These are phyloP conservation scores for Serrognathus titanus DNA, from an alignment of 2,888 invertebrate species.

Conservation along the genomic window DNA sequence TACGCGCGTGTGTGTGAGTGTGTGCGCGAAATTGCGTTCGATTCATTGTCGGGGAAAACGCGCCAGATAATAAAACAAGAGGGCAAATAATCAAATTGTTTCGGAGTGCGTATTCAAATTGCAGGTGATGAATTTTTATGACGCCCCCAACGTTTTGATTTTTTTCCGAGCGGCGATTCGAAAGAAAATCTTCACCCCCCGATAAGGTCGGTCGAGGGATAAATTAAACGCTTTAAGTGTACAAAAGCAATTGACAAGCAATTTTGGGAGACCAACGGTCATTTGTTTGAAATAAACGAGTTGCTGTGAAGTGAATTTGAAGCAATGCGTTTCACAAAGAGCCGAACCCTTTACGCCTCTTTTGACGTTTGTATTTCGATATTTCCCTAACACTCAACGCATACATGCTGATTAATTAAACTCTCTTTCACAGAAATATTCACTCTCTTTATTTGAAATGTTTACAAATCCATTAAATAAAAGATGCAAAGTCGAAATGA, in stretches of 20 bases:
- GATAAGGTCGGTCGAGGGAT: not conserved
- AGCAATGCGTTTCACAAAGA: conserved; percentile 20
- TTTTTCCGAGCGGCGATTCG: too few relatives aligned
- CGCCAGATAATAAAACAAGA: too few relatives aligned
- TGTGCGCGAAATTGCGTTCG: not conserved
- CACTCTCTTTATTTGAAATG: too few relatives aligned
- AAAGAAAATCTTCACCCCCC: not conserved
- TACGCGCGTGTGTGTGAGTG: not conserved
- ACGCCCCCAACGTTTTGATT: too few relatives aligned
- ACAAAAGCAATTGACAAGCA: conserved; percentile 36
- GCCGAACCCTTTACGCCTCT: conserved; percentile 17
- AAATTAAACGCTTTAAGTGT: not conserved
- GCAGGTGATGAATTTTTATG: too few relatives aligned
- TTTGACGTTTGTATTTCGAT: conserved; percentile 19
- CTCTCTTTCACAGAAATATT: too few relatives aligned
- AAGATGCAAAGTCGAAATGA: too few relatives aligned
- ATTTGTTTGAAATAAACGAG: conserved; percentile 33
- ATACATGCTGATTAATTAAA: too few relatives aligned
- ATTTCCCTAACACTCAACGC: not conserved
- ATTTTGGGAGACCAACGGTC: conserved; percentile 36
- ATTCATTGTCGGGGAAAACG: too few relatives aligned
- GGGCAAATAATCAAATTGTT: too few relatives aligned
- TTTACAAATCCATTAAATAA: too few relatives aligned
- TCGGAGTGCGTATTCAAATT: too few relatives aligned
- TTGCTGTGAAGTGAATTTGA: conserved; percentile 29